Evolutionary conservation across 1,140 invertebrate genomes (phyloP), one percentile per base, ranked within the genome.

Genomic region (Anastrepha obliqua): DNA sequence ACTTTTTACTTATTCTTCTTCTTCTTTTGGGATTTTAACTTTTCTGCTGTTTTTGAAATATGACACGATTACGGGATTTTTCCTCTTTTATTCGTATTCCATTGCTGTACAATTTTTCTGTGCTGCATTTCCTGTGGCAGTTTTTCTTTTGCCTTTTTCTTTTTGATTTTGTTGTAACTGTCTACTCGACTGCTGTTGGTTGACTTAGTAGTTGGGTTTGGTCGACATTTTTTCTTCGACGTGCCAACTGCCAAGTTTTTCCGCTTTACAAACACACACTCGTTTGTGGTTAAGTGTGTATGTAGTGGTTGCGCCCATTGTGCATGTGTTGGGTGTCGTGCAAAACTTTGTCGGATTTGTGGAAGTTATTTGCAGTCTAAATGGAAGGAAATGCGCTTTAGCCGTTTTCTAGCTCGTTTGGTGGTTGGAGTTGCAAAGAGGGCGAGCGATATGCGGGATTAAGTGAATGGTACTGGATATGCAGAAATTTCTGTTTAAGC

Each of bases 1-100:
- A 17, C 85, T 55, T 81, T 81, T 20, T 88, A 17, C 20, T 86
- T 44, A 42, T 51, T 44, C 39, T 44, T 81, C 86, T 87, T 86
- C 39, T 86, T 78, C 70, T 62, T 15, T 64, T 78, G 88, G 86
- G 86, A 86, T 86, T 88, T 88, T 70, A 88, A 87, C 86, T 87
- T 88, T 88, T 88, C 78, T 88, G 81, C 86, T 88, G 88, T 87
- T 88, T 87, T 90, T 91, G 91, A 92, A 91, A 92, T 91, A 92
- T 91, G 91, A 91, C 90, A 92, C 91, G 91, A 91, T 90, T 91
- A 87, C 81, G 51, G 87, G 74, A 70, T 88, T 88, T 88, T 86
- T 85, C 85, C 47, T 67, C 47, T 87, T 87, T 60, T 51, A 67
- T 67, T 86, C 51, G 86, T 64, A 64, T 70, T 44, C 39, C 74